These are phyloP conservation scores for Zoroaster sp. DNA, from an alignment of 53 echinoderm and acorn worm species.

Conservation along the genomic window DNA sequence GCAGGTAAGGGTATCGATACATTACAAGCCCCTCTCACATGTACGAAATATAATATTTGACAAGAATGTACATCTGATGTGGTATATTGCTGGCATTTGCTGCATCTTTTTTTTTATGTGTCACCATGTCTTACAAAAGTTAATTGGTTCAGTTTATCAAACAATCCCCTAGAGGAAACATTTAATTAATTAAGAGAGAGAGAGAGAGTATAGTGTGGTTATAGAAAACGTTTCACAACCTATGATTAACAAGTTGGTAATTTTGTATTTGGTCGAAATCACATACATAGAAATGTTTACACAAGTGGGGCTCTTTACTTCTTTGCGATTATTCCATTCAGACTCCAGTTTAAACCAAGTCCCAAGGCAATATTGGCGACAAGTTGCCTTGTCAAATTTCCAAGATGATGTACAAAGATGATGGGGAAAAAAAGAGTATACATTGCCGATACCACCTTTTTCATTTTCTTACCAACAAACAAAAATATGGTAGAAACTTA, in stretches of 20 bases:
- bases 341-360: too few species aligned
- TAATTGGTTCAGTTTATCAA: background rate
- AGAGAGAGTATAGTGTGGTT: background rate
- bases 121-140: background rate
- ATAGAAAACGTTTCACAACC: background rate
- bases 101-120: too few species aligned
- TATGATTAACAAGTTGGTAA: background rate
- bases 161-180: background rate
- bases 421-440: too few species aligned
- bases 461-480: background rate
- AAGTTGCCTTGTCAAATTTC: too few species aligned
- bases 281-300: too few species aligned
- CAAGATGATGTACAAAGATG: too few species aligned
- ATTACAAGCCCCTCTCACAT: background rate
- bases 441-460: background rate
- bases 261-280: too few species aligned
- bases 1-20: slow-evolving; percentile 64
- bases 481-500: too few species aligned
- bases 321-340: too few species aligned
- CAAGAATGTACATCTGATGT: background rate
- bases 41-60: background rate
- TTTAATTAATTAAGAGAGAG: background rate
- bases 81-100: too few species aligned
- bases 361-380: too few species aligned
- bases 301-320: too few species aligned